Evolutionary conservation across 2,113 vertebrate species (phyloP), one percentile per base, ranked within the genome.

Genomic region (Trogon melanurus): DNA sequence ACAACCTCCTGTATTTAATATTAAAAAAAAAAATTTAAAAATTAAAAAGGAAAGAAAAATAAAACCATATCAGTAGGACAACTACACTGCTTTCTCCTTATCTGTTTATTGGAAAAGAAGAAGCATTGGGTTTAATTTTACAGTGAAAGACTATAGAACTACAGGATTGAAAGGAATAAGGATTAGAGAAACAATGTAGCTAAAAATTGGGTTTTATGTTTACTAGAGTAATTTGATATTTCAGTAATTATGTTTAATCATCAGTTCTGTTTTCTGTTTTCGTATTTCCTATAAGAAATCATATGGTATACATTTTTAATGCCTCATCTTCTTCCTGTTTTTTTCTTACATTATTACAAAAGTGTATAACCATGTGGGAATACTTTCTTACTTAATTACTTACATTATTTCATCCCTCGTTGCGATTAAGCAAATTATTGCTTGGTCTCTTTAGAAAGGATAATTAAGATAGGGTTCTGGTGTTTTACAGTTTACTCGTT

Each of bases 391-490:
- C 92, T 95, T 96, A 97, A 97, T 97, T 96, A 94, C 89, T 89
- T 92, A 88, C 72, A 93, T 93, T 93, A 97, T 95, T 97, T 96
- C 86, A 88, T 95, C 94, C 83, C 97, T 95, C 22, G 65, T 96
- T 97, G 50, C 64, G 95, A 97, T 95, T 95, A 97, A 97, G 93
- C 85, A 95, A 91, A 97, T 97, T 91, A 96, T 95, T 87, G 66
- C 94, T 88, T 92, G 73, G 78, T 95, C 91, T 95, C 96, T 94
- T 97, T 94, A 97, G 95, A 88, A 97, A 95, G 96, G 94, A 95
- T 97, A 96, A 97, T 97, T 97, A 97, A 97, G 94, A 93, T 92
- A 97, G 86, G 91, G 72, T 94, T 94, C 92, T 92, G 91, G 79
- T 91, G 91, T 87, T 97, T 95, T 93, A 94, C 92, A 94, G 96